These are phyloP conservation scores for Amblyornis subalaris DNA, from an alignment of 2,113 vertebrate species.

Conservation along the genomic window DNA sequence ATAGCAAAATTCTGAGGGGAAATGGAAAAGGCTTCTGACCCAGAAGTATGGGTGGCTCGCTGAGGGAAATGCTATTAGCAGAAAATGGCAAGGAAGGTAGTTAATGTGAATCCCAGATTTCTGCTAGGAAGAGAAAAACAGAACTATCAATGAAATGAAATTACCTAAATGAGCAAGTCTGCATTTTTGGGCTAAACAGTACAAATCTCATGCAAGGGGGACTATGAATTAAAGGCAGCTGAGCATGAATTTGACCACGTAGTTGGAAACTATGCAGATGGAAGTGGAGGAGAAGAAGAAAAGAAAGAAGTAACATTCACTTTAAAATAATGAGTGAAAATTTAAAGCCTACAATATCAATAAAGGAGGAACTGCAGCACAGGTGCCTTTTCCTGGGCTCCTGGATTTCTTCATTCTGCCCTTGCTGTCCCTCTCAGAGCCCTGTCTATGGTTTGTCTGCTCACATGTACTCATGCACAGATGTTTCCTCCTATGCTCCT, in stretches of 20 bases:
- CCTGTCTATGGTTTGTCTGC: neutral
- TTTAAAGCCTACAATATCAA: neutral
- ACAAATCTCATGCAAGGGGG: neutral
- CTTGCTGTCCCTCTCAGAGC: neutral
- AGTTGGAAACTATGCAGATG: neutral
- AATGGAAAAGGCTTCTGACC: neutral
- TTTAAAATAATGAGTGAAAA: neutral
- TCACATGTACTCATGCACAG: neutral
- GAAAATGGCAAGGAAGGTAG: neutral
- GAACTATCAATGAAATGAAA: neutral
- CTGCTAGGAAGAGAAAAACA: neutral
- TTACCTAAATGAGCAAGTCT: neutral
- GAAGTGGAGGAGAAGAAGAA: neutral
- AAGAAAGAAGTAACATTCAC: neutral
- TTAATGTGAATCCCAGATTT: neutral
- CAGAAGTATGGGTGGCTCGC: neutral
- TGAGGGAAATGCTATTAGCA: neutral
- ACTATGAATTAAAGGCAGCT: neutral
- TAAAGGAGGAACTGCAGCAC: neutral
- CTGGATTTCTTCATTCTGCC: neutral
- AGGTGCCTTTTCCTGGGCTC: neutral
- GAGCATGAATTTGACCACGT: neutral
- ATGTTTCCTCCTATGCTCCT: fast-evolving
- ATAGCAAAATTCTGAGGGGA: neutral
- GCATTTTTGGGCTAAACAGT: neutral